Evolutionary conservation across 1,140 invertebrate species (phyloP).

Genomic region (Formica exsecta): DNA sequence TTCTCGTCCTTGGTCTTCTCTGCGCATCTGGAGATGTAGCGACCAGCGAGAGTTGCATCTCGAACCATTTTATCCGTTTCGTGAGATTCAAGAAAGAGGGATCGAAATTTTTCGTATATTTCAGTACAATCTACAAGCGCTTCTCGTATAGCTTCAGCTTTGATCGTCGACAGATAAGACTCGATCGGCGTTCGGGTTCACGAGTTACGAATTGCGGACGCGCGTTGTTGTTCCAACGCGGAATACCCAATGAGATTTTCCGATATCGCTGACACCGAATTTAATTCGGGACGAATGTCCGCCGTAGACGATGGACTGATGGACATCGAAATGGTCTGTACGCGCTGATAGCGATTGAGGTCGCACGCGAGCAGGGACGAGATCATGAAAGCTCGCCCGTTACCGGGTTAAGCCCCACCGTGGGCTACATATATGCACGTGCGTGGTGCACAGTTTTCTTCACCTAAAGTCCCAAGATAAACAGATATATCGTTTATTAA

Average conservation of each 20-base stretch:
- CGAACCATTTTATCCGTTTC: conserved; percentile 8
- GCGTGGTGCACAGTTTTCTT: conserved; percentile 12
- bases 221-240: conserved; percentile 6
- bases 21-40: conserved; percentile 40
- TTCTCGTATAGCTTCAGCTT: neutral
- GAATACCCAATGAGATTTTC: conserved; percentile 71
- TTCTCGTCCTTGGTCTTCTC: conserved; percentile 72
- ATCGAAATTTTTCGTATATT: too few relatives aligned
- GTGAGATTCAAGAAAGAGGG: neutral
- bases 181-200: conserved; percentile 6
- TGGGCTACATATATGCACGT: neutral
- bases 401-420: conserved; percentile 67
- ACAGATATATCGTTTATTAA: too few relatives aligned
- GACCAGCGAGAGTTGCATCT: conserved; percentile 21
- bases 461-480: neutral
- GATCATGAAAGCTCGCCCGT: conserved; percentile 72
- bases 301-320: conserved; percentile 26
- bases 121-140: too few relatives aligned
- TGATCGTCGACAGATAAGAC: neutral
- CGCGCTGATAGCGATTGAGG: conserved; percentile 71
- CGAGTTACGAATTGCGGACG: conserved; percentile 28
- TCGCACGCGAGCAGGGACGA: conserved; percentile 59
- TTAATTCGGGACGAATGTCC: conserved; percentile 61
- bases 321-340: conserved; percentile 44
- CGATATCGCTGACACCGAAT: conserved; percentile 54